A percentile compares a stretch with the other conserved stretches of the same genome.
Conservation (phyloP, 2,113 vertebrate species). For the Centrocercus urophasianus region DNA sequence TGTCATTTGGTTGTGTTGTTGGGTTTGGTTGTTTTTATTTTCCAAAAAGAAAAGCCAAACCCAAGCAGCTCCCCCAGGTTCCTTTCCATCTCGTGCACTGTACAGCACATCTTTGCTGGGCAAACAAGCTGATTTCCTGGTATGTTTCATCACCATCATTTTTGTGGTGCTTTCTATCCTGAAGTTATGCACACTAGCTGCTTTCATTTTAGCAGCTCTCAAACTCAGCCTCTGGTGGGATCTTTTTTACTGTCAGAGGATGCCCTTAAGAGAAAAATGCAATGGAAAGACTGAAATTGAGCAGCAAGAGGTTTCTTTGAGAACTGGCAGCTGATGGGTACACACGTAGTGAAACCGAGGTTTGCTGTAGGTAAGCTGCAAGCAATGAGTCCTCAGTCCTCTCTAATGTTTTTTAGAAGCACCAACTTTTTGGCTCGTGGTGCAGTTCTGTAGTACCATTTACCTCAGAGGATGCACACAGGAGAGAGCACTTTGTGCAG, state of each 20-base stretch:
- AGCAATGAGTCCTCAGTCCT: too few species aligned
- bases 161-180: not conserved
- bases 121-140: conserved; percentile 28
- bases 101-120: conserved; percentile 1
- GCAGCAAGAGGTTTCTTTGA: too few species aligned
- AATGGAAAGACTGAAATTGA: too few species aligned
- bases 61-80: not conserved
- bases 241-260: too few species aligned
- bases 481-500: not conserved
- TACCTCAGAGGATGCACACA: not conserved
- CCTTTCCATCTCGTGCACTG: not conserved
- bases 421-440: not conserved
- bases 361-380: too few species aligned
- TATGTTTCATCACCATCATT: not conserved
- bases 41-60: not conserved
- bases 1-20: not conserved
- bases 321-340: too few species aligned
- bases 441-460: not conserved
- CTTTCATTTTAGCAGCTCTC: too few species aligned
- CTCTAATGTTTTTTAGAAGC: too few species aligned
- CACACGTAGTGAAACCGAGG: too few species aligned
- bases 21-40: not conserved
- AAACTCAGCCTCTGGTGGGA: too few species aligned
- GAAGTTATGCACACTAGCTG: not conserved
- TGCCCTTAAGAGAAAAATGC: too few species aligned